A percentile compares a stretch with the other conserved stretches of the same genome.
phyloP scores from a whole-genome alignment of 2,888 invertebrate genomes.

The Cryptocephalus primarius region DNA sequence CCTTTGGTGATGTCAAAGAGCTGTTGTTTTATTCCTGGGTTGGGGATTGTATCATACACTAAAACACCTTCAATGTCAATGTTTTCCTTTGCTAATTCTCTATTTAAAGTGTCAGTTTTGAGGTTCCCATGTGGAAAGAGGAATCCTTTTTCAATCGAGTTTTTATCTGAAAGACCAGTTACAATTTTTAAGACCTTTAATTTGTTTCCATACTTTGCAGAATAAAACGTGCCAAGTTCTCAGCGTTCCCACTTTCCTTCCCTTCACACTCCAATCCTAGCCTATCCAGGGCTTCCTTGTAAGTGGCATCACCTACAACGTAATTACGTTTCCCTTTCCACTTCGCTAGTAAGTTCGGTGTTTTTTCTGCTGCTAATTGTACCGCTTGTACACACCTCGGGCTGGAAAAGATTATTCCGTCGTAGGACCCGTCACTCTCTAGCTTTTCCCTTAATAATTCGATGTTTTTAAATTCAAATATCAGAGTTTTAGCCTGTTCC shows the following conservation, averaged over 20 bases:
- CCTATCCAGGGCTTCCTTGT: slow-evolving; percentile 35
- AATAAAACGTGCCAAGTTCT: slow-evolving; percentile 40
- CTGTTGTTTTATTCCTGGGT: slow-evolving; percentile 37
- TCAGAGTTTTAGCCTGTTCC: slow-evolving; percentile 40
- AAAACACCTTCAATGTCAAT: slow-evolving; percentile 38
- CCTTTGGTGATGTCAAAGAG: slow-evolving; percentile 31
- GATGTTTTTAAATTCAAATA: slow-evolving; percentile 42
- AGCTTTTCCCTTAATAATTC: slow-evolving; percentile 36
- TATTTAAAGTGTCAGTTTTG: slow-evolving; percentile 40
- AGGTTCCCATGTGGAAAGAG: slow-evolving; percentile 48
- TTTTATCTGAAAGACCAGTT: slow-evolving; percentile 26
- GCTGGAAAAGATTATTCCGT: slow-evolving; percentile 45
- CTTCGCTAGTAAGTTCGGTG: slow-evolving; percentile 8
- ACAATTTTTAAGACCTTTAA: neutral
- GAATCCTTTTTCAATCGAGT: slow-evolving; percentile 34
- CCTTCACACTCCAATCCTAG: slow-evolving; percentile 41
- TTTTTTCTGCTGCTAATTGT: slow-evolving; percentile 30
- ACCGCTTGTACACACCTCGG: slow-evolving; percentile 45
- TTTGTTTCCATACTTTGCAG: slow-evolving; percentile 26
- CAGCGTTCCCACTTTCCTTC: slow-evolving; percentile 44
- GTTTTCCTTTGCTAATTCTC: slow-evolving; percentile 34
- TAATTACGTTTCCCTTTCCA: slow-evolving; percentile 24
- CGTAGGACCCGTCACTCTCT: slow-evolving; percentile 36
- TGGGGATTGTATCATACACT: slow-evolving; percentile 44
- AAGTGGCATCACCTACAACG: slow-evolving; percentile 44